These are phyloP conservation scores for Megaceryle torquata DNA, from an alignment of 2,113 vertebrate species.

Conservation along the genomic window DNA sequence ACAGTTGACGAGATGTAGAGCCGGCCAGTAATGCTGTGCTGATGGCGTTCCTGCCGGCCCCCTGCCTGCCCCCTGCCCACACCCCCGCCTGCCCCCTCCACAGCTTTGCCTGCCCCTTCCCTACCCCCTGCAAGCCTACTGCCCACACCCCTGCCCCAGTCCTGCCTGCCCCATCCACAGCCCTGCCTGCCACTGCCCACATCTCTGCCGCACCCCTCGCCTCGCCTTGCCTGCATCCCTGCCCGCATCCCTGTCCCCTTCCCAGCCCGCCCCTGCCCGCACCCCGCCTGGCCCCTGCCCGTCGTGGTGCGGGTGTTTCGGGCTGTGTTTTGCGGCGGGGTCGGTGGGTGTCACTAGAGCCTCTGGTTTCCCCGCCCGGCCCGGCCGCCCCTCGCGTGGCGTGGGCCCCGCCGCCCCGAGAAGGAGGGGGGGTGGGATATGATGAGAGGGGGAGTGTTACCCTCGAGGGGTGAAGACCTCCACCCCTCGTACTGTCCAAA, in stretches of 20 bases:
- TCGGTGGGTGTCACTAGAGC: slow-evolving; percentile 71
- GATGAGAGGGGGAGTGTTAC: neutral
- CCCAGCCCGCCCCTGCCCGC: neutral
- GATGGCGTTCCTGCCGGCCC: slow-evolving; percentile 40
- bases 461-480: neutral
- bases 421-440: no score
- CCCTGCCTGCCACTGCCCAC: neutral
- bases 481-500: neutral
- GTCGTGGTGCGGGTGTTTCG: neutral
- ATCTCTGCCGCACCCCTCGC: neutral
- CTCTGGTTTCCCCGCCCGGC: neutral
- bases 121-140: neutral
- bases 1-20: no score
- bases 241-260: fast-evolving
- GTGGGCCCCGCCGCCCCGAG: neutral
- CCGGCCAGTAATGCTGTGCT: slow-evolving; percentile 61
- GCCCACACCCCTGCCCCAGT: neutral
- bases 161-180: neutral
- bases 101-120: neutral
- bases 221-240: neutral
- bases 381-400: neutral
- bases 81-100: no score
- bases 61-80: neutral
- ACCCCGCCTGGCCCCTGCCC: neutral
- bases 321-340: slow-evolving; percentile 52